These are phyloP conservation scores for Drosophila azteca DNA, from an alignment of 1,140 invertebrate species.

Conservation along the genomic window DNA sequence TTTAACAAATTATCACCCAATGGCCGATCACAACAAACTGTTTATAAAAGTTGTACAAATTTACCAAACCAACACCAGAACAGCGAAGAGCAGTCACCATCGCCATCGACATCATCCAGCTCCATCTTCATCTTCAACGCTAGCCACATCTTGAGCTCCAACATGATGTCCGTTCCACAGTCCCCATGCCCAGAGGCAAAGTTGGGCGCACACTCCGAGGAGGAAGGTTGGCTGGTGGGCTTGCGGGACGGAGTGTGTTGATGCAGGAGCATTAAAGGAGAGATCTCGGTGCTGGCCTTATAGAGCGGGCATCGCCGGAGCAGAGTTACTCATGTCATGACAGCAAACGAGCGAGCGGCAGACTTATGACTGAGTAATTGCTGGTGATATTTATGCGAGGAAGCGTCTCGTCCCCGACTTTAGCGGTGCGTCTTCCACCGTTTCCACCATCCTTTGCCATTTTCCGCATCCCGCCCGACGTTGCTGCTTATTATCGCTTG, in stretches of 20 bases:
- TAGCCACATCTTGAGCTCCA: slow-evolving; percentile 34
- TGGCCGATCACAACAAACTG: slow-evolving; percentile 55
- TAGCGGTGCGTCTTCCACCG: slow-evolving; percentile 27
- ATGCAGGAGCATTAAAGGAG: slow-evolving; percentile 52
- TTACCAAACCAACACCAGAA: slow-evolving; percentile 73
- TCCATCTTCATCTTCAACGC: background rate
- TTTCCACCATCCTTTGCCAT: background rate
- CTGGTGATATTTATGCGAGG: slow-evolving; percentile 83
- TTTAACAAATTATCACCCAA: slow-evolving; percentile 83
- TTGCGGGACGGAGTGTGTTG: background rate
- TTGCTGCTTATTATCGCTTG: slow-evolving; percentile 66
- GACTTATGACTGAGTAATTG: slow-evolving; percentile 84
- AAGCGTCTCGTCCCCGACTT: slow-evolving; percentile 76
- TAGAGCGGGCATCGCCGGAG: slow-evolving; percentile 66
- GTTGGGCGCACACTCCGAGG: slow-evolving; percentile 50
- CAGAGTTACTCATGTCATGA: slow-evolving; percentile 81
- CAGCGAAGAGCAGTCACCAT: background rate
- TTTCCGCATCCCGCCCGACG: background rate
- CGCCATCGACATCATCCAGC: slow-evolving; percentile 27
- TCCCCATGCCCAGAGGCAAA: slow-evolving; percentile 66
- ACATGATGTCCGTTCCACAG: slow-evolving; percentile 42
- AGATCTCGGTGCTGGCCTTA: slow-evolving; percentile 69
- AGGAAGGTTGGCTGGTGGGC: background rate
- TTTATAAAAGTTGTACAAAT: slow-evolving; percentile 73
- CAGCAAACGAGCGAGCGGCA: slow-evolving; percentile 80